phyloP scores from a whole-genome alignment of 1,140 invertebrate genomes.

The Drosophila insularis region DNA sequence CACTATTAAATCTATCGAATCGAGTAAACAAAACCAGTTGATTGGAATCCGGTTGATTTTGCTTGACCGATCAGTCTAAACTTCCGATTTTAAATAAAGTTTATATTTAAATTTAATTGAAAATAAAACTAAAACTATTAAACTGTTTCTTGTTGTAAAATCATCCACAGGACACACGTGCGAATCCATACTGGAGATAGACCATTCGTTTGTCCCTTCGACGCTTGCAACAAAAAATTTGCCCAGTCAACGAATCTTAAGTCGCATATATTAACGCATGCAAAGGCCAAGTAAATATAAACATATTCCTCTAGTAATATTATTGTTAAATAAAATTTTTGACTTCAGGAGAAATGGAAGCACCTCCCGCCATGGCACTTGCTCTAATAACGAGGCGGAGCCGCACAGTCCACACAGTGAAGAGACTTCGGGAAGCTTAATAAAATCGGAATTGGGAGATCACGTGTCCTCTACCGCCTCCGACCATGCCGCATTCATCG shows the following conservation, averaged over 20 bases:
- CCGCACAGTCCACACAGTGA: conserved; percentile 49
- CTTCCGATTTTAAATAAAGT: too few relatives aligned
- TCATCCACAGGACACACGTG: conserved; percentile 92
- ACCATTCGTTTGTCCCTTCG: conserved; percentile 98
- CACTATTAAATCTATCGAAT: too few relatives aligned
- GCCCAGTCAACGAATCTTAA: conserved; percentile 99
- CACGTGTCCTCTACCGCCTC: conserved; percentile 45
- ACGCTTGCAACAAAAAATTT: conserved; percentile 99
- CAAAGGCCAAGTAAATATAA: conserved; percentile 93
- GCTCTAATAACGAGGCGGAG: conserved; percentile 34
- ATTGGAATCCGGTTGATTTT: too few relatives aligned
- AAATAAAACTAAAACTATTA: too few relatives aligned
- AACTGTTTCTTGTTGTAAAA: neutral
- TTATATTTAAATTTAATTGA: too few relatives aligned
- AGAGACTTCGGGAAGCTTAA: conserved; percentile 57
- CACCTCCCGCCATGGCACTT: conserved; percentile 50
- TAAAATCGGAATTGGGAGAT: conserved; percentile 79
- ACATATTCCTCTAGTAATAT: neutral
- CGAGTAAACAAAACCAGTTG: too few relatives aligned
- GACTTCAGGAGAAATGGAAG: conserved; percentile 47
- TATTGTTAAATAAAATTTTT: neutral
- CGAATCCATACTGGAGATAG: conserved; percentile 98
- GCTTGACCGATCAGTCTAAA: too few relatives aligned
- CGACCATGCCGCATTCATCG: conserved; percentile 53
- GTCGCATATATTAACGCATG: conserved; percentile 98